phyloP scores from a whole-genome alignment of 2,113 vertebrate genomes.

The Hyperopisus bebe region DNA sequence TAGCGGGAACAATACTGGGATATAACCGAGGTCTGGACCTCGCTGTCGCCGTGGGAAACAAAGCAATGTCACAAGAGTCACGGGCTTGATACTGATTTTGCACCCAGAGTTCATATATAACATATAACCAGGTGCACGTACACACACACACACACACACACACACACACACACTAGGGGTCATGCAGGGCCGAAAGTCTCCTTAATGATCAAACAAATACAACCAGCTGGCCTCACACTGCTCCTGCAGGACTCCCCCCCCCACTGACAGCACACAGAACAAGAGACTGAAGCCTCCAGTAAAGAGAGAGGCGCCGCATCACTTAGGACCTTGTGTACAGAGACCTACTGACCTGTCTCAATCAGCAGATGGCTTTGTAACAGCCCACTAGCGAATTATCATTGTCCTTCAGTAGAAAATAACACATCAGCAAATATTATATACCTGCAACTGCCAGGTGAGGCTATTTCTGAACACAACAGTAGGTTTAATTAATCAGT shows the following conservation, averaged over 20 bases:
- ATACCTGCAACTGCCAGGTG: neutral
- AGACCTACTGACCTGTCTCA: neutral
- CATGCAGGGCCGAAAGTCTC: neutral
- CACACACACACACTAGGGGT: neutral
- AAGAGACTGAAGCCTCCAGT: neutral
- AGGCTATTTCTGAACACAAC: neutral
- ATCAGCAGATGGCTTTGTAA: neutral
- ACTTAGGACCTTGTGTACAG: neutral
- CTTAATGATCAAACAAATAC: neutral
- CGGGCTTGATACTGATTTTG: neutral
- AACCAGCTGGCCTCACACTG: neutral
- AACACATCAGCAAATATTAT: neutral
- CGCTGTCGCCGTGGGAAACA: neutral
- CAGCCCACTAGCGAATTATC: neutral
- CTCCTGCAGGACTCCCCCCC: neutral
- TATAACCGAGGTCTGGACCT: neutral
- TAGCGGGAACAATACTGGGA: neutral
- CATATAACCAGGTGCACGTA: neutral
- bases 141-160: neutral
- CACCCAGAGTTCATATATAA: neutral
- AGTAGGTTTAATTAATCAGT: neutral
- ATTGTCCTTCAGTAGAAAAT: neutral
- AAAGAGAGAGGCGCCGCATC: neutral
- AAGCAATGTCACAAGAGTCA: neutral
- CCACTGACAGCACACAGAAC: neutral